These are phyloP conservation scores for Branchinecta lynchi DNA, from an alignment of 1,140 invertebrate genomes.

Conservation along the genomic window DNA sequence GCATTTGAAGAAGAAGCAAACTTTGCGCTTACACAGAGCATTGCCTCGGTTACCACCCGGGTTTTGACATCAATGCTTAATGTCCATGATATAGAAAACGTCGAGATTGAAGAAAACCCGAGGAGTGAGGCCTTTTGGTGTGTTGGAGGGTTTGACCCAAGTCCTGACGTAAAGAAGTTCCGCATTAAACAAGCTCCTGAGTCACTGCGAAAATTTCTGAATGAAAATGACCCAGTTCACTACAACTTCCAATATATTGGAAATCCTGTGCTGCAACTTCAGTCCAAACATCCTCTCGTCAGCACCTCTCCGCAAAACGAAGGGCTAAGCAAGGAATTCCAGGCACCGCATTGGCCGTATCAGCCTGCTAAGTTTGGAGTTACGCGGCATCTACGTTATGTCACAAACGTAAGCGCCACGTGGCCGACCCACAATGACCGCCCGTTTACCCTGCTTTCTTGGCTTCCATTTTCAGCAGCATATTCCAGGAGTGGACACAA, in stretches of 20 bases:
- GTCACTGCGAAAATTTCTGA: slow-evolving; percentile 29
- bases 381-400: slow-evolving; percentile 32
- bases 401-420: background rate
- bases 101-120: slow-evolving; percentile 50
- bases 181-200: slow-evolving; percentile 26
- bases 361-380: slow-evolving; percentile 41
- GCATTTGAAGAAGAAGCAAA: background rate
- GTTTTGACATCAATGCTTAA: background rate
- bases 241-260: slow-evolving; percentile 41
- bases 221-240: slow-evolving; percentile 17
- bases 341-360: slow-evolving; percentile 28
- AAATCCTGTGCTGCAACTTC: slow-evolving; percentile 22
- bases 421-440: slow-evolving; percentile 56
- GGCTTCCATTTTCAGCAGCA: slow-evolving; percentile 39
- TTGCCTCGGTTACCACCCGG: background rate
- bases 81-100: slow-evolving; percentile 8
- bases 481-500: slow-evolving; percentile 35
- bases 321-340: slow-evolving; percentile 8
- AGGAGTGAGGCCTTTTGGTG: slow-evolving; percentile 63
- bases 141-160: slow-evolving; percentile 46
- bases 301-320: background rate
- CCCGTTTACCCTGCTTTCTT: slow-evolving; percentile 58
- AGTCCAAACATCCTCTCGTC: slow-evolving; percentile 7
- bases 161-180: slow-evolving; percentile 31
- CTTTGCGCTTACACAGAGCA: background rate